Evolutionary conservation across 2,797 vertebrate genomes (phyloP).

Genomic region (Tadarida brasiliensis): DNA sequence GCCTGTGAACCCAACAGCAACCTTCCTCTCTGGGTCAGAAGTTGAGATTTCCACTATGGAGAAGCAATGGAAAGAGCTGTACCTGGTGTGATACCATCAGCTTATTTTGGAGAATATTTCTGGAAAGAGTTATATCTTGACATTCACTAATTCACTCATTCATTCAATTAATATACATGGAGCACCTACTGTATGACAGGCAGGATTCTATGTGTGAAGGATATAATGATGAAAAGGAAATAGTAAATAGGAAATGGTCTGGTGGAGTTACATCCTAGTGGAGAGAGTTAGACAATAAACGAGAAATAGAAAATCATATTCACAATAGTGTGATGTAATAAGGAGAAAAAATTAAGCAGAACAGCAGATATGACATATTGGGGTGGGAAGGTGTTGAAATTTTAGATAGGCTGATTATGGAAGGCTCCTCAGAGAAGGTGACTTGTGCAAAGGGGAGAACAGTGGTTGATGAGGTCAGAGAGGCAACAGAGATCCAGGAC

Average conservation of each 20-base stretch:
- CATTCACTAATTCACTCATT: neutral
- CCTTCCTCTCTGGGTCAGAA: conserved; percentile 61
- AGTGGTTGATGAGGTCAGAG: neutral
- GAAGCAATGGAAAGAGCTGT: conserved; percentile 92
- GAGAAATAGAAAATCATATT: neutral
- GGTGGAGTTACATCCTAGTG: neutral
- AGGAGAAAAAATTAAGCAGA: neutral
- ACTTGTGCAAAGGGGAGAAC: neutral
- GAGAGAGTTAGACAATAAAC: neutral
- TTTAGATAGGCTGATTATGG: neutral
- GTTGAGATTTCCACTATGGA: conserved; percentile 87
- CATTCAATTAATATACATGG: neutral
- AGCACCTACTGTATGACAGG: neutral
- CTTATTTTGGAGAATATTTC: neutral
- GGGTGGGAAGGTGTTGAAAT: neutral
- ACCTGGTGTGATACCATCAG: conserved; percentile 85
- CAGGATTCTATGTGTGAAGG: neutral
- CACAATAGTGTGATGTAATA: neutral
- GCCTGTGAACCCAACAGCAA: neutral
- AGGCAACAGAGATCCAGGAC: neutral
- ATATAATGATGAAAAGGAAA: neutral
- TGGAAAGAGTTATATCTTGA: neutral
- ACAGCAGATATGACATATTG: neutral
- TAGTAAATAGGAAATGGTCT: neutral
- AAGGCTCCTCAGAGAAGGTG: neutral